Evolutionary conservation across 2,797 vertebrate genomes (phyloP), one percentile per base, ranked within the genome.

Genomic region (Sebastes goodei): DNA sequence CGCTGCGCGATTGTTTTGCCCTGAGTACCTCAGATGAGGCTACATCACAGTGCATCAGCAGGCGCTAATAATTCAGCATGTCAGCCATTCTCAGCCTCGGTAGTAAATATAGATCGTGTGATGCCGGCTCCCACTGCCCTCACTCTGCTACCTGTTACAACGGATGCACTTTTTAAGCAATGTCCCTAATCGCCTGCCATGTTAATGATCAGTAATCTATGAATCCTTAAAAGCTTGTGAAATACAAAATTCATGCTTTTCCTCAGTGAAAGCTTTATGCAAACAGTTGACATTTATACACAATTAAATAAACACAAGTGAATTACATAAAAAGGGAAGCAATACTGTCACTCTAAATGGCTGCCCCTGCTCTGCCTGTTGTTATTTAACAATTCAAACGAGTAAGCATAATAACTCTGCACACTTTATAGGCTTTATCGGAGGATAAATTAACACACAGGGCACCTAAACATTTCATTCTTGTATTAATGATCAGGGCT

Each of bases 21-120:
- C 78, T 52, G 64, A 88, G 82, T 89, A 67, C 83, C 74, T 89
- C 76, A 89, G 83, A 88, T 62, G 87, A 82, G 75, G 75, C 61
- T 73, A 32, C 78, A 89, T 91, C 84, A 89, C 80, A 88, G 86
- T 71, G 86, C 74, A 83, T 84, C 83, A 88, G 87, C 81, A 23
- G 82, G 71, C 84, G 87, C 80, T 85, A 86, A 92, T 89, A 91
- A 91, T 90, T 92, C 80, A 86, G 61, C 66, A 20, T 87, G 83
- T 90, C 89, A 93, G 81, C 85, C 74, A 53, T 86, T 86, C 82
- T 84, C 63, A 72, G 80, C 67, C 74, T 83, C 60, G 86, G 87
- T 80, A 83, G 83, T 85, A 84, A 89, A 88, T 91, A 89, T 81
- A 88, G 81, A 88, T 83, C 63, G 75, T 79, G 55, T 32, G 57